Base-by-base conservation (phyloP, 2,888 invertebrate genomes). In the Epistrophe eligans region DNA sequence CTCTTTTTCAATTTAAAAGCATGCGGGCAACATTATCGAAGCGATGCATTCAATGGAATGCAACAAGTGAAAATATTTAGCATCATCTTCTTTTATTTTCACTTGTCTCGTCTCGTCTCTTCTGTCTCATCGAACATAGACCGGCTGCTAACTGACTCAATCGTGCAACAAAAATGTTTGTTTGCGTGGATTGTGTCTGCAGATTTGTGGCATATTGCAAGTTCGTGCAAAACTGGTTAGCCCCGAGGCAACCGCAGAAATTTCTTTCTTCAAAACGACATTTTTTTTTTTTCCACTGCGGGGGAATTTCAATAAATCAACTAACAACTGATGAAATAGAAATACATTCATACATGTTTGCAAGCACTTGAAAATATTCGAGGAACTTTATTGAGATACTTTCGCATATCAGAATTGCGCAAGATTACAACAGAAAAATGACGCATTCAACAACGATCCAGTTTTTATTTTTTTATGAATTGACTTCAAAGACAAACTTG, bases 31-130 rank as follows among this genome's bases (percentile, higher is more conserved):
- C 24, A 24, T 4, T 52, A 0, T 55, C 9, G 24, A 13, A 52
- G 7, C 52, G 24, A 28, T 52, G 24, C 24, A 15, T 55, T 55
- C 55, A 1, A 17, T 70, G 81, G 85, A 85, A 85, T 85, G 82
- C 85, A 79, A 45, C 85, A 85, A 85, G 85, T 85, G 85, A 85
- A 85, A 85, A 74, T 82, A 77, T 72, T 66, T 19, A 84, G 58
- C 71, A 66, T 66, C 84, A 77, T 84, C 71, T 71, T 64, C 60
- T 55, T 71, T 35, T 24, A 1, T 24, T 24, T 40, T 28, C 28
- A 15, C 24, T 6, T 24, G 24, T 50, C 4, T 50, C 4, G 19
- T 19, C 17, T 13, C 15, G 28, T 15, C 55, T 52, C 13, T 52
- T 28, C 55, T 15, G 15, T 28, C 15, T 9, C 6, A 45, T 17